Evolutionary conservation across 2,797 vertebrate species (phyloP), one percentile per base, ranked within the genome.

Genomic region (Falco novaeseelandiae): DNA sequence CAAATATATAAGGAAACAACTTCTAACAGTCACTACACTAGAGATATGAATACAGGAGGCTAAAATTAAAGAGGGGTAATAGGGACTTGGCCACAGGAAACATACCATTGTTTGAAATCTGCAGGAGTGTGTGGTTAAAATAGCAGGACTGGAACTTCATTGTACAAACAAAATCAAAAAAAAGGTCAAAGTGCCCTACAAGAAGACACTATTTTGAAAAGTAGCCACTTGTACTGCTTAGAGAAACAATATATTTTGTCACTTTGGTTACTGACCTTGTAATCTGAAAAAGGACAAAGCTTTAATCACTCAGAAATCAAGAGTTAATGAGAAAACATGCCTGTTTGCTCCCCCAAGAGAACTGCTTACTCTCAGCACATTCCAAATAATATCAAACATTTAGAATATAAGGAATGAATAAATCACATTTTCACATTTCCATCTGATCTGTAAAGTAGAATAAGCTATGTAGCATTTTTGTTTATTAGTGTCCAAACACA

Each of bases 121-220:
- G 48, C 54, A 46, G 65, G 67, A 83, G 23, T 57, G 40, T 46
- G 38, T 36, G 27, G 30, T 69, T 91, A 67, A 71, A 74, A 83
- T 61, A 58, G 49, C 71, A 87, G 81, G 63, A 65, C 13, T 48
- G 52, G 27, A 70, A 63, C 90, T 84, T 85, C 52, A 40, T 44
- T 85, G 36, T 70, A 70, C 81, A 87, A 97, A 94, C 77, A 83
- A 90, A 95, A 86, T 40, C 34, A 49, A 44, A 74, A 91, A 52
- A 46, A 76, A 89, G 74, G 89, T 93, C 90, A 83, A 85, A 95
- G 57, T 94, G 77, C 81, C 90, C 92, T 91, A 14, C 72, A 49
- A 73, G 57, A 85, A 89, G 58, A 49, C 23, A 30, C 12, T 67
- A 6, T 63, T 94, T 93, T 87, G 59, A 83, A 92, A 96, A 94